Evolutionary conservation across 30 jellyfish, hydroid and myxozoan species (phyloP).

Genomic region (Pelagia noctiluca): DNA sequence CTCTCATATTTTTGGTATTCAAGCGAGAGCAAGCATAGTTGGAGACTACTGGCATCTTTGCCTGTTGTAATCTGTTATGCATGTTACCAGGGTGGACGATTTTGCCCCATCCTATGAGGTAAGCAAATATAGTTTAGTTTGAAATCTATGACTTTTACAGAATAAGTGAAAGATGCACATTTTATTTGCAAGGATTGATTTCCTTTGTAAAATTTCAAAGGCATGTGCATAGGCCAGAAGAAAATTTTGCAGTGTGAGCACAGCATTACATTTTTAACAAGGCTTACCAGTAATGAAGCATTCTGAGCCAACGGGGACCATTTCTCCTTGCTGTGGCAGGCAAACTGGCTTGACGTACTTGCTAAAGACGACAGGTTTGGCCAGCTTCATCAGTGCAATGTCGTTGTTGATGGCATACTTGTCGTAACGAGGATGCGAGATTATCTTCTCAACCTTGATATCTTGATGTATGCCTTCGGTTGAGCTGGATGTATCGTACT

Average conservation of each 20-base stretch:
- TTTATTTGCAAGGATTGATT: neutral
- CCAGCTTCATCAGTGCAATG: constrained; percentile 73
- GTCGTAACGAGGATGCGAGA: constrained; percentile 62
- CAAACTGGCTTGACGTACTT: constrained; percentile 78
- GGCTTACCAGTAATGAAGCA: constrained; percentile 86
- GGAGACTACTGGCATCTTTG: constrained; percentile 64
- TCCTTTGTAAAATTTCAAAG: neutral
- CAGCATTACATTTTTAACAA: neutral
- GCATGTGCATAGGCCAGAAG: neutral
- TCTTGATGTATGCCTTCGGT: constrained; percentile 61
- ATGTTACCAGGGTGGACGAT: constrained; percentile 60
- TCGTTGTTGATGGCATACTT: constrained; percentile 51
- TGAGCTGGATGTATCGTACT: constrained; percentile 36
- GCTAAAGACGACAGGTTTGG: constrained; percentile 46
- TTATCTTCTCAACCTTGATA: constrained; percentile 52
- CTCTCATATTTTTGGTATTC: constrained; percentile 42
- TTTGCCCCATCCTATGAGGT: constrained; percentile 70
- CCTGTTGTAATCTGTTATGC: constrained; percentile 63
- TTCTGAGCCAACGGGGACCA: constrained; percentile 77
- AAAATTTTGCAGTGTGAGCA: neutral
- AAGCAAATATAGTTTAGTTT: neutral
- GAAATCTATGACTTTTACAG: neutral
- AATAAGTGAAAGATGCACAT: neutral
- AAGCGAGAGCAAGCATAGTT: constrained; percentile 42
- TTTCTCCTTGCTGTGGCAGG: constrained; percentile 75